Conservation (phyloP, 2,797 vertebrate species). For the Momotus momota region DNA sequence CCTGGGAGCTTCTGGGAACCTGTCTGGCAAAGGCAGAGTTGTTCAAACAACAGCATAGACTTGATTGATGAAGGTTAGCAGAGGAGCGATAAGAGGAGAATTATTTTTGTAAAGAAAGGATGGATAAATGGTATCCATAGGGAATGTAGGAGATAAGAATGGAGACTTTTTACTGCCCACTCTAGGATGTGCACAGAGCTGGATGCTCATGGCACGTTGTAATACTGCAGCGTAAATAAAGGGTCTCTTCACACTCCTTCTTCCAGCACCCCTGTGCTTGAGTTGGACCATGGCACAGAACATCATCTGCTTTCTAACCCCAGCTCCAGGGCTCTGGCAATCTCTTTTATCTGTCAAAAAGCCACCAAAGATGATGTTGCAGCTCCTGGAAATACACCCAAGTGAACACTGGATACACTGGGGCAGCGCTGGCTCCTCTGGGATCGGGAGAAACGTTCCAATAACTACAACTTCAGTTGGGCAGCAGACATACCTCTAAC, state of each 20-base stretch:
- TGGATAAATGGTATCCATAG: not conserved
- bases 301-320: not conserved
- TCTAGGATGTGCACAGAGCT: not conserved
- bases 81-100: not conserved
- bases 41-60: not conserved
- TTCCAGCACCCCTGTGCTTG: not conserved
- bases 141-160: not conserved
- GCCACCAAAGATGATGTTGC: not conserved
- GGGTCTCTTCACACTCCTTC: not conserved
- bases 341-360: not conserved
- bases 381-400: not conserved
- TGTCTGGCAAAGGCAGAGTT: no score
- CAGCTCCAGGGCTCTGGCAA: not conserved
- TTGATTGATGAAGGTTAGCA: not conserved
- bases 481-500: not conserved
- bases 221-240: not conserved
- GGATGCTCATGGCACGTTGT: not conserved
- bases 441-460: not conserved
- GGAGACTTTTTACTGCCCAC: not conserved
- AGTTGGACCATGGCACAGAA: not conserved
- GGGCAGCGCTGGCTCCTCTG: not conserved
- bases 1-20: not conserved
- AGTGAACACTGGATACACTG: rapidly evolving
- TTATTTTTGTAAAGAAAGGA: not conserved
- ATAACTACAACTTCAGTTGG: no score